Evolutionary conservation across 1,140 invertebrate genomes (phyloP), one percentile per base, ranked within the genome.

Genomic region (Drosophila obscura): DNA sequence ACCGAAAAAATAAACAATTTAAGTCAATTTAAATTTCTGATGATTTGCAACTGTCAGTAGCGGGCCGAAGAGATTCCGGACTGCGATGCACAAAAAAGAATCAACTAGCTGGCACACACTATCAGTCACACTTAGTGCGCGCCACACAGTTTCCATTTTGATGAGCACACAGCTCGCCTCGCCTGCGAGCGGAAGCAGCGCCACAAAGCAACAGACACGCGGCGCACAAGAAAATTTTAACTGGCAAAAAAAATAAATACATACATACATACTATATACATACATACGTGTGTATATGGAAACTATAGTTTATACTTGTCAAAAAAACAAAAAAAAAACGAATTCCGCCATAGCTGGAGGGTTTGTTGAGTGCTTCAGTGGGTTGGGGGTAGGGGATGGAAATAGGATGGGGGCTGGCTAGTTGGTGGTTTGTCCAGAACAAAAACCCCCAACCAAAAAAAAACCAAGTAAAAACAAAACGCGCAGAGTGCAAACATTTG

Each of bases 21-120:
- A 83, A 87, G 83, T 87, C 83, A 88, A 88, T 87, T 87, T 87
- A 88, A 87, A 87, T 87, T 87, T 88, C 72, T 77, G 83, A 88
- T 87, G 83, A 87, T 87, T 87, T 88, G 83, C 83, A 87, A 88
- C 83, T 87, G 82, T 83, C 82, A 88, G 73, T 39, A 66, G 46
- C 62, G 78, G 65, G 62, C 74, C 51, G 52, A 52, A 31, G 65
- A 50, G 52, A 46, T 43, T 43, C 13, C 15, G 55, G 66, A 35
- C 60, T 61, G 60, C 60, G 15, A 71, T 63, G 56, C 67, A 77
- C 61, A 81, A 87, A 87, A 85, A 85, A 88, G 72, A 83, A 88
- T 83, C 83, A 88, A 88, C 83, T 87, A 87, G 79, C 83, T 88
- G 79, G 77, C 83, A 6, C 83, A 87, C 79, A 87, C 83, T 87